Evolutionary conservation across 1,140 invertebrate species (phyloP), one percentile per base, ranked within the genome.

Genomic region (Reticulitermes speratus): DNA sequence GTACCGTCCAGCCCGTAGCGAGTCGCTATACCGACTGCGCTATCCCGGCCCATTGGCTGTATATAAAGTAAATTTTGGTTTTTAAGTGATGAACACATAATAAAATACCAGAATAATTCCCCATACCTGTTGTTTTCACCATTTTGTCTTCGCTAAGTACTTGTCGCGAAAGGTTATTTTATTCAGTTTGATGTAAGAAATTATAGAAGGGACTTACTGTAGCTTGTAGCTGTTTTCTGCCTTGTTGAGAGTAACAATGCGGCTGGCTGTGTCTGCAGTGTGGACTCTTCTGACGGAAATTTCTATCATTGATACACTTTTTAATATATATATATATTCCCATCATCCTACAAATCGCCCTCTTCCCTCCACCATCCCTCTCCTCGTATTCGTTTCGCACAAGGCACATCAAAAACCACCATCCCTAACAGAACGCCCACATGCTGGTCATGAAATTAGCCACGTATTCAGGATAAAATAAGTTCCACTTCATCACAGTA

Each of bases 251-350:
- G 25, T 30, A 16, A 25, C 12, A 14, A n/a, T 75, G 65, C n/a
- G 25, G 65, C n/a, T 30, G 9, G 65, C n/a, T 30, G 7, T 75
- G 65, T n/a, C 65, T 2, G 65, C 65, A 75, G 65, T n/a, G 65
- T 14, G 30, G 25, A 75, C 25, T 25, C 65, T 75, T 75, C 65
- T 75, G 65, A 12, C 65, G 65, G 65, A 75, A 75, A 25, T 75
- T 75, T 8, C 65, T 7, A 16, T 30, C 65, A 75, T 25, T 75
- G 7, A 8, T 75, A 30, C 25, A 75, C 65, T 75, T 75, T 75
- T 75, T 75, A 75, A 75, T 30, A 75, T 75, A 75, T 75, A 75
- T 75, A 75, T 75, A 75, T 75, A 75, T 75, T 75, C 65, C n/a
- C 65, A 30, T 25, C 65, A 30, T 30, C 65, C 65, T 75, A 75